Percentiles rank a stretch among this genome's conserved stretches.
phyloP scores from a whole-genome alignment of 2,888 invertebrate genomes.

The Lycaena phlaeas region DNA sequence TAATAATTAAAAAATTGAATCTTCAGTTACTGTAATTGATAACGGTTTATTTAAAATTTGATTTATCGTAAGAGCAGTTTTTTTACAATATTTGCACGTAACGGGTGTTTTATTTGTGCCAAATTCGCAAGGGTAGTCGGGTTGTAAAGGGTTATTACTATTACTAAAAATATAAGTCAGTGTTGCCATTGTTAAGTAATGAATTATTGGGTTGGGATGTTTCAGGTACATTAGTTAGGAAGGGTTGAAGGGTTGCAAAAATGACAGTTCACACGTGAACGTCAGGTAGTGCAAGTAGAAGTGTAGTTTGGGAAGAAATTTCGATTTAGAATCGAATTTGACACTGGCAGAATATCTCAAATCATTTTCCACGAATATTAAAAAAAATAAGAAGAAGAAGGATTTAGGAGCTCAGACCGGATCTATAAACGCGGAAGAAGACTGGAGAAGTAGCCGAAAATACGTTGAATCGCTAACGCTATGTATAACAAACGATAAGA shows the following conservation, averaged over 20 bases:
- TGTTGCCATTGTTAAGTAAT: conserved; percentile 65
- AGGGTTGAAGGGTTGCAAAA: conserved; percentile 60
- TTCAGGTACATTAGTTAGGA: conserved; percentile 69
- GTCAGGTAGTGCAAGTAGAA: conserved; percentile 36
- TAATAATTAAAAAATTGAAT: no score
- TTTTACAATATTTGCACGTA: conserved; percentile 67
- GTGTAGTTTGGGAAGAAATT: conserved; percentile 2
- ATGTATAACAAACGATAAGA: no score
- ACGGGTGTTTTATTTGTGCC: conserved; percentile 71
- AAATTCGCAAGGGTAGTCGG: conserved; percentile 61
- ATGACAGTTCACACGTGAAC: conserved; percentile 67
- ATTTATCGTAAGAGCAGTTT: conserved; percentile 60
- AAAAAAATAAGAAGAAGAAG: no score
- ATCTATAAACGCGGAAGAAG: no score
- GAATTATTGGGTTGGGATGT: conserved; percentile 70
- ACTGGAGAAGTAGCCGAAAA: no score
- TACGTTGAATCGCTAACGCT: no score
- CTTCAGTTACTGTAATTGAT: conserved; percentile 22
- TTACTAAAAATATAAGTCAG: conserved; percentile 60
- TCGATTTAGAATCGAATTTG: no score
- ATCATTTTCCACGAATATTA: no score
- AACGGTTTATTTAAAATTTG: conserved; percentile 53
- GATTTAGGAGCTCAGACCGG: no score
- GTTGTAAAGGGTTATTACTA: conserved; percentile 66
- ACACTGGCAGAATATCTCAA: no score